Conservation (phyloP, 2,888 invertebrate genomes). For the Fragum sueziense region DNA sequence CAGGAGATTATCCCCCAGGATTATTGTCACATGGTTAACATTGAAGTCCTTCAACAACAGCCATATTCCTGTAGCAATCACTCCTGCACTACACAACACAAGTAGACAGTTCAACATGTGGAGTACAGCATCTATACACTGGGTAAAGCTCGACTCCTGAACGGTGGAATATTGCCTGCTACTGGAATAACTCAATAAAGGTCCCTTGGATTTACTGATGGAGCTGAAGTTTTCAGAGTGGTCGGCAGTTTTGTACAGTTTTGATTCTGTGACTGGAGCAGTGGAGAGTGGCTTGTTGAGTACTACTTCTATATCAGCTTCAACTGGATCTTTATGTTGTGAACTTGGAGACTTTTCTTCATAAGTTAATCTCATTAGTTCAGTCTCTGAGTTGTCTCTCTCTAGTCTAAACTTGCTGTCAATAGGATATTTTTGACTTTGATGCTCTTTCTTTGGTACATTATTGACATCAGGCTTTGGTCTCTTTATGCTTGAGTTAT, state of each 20-base stretch:
- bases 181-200: not conserved
- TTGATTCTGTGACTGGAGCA: not conserved
- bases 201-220: not conserved
- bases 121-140: slow-evolving; percentile 45
- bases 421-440: not conserved
- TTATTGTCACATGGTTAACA: slow-evolving; percentile 49
- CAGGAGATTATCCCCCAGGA: slow-evolving; percentile 52
- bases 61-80: slow-evolving; percentile 53
- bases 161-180: not conserved
- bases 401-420: not conserved
- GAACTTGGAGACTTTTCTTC: not conserved
- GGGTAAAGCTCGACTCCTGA: slow-evolving; percentile 31
- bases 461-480: not conserved
- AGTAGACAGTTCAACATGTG: slow-evolving; percentile 54
- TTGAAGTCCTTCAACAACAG: slow-evolving; percentile 49
- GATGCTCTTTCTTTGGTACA: not conserved
- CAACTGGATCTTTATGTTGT: not conserved
- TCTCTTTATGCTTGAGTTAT: not conserved
- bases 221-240: not conserved
- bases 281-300: not conserved
- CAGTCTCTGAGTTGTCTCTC: slow-evolving; percentile 24
- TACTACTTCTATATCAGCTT: slow-evolving; percentile 8
- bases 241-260: slow-evolving; percentile 2
- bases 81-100: slow-evolving; percentile 49
- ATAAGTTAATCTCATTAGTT: slow-evolving; percentile 3